A percentile compares a stretch with the other conserved stretches of the same genome.
These are phyloP conservation scores for Blennius ocellaris DNA, from an alignment of 2,113 vertebrate genomes.

Conservation along the genomic window DNA sequence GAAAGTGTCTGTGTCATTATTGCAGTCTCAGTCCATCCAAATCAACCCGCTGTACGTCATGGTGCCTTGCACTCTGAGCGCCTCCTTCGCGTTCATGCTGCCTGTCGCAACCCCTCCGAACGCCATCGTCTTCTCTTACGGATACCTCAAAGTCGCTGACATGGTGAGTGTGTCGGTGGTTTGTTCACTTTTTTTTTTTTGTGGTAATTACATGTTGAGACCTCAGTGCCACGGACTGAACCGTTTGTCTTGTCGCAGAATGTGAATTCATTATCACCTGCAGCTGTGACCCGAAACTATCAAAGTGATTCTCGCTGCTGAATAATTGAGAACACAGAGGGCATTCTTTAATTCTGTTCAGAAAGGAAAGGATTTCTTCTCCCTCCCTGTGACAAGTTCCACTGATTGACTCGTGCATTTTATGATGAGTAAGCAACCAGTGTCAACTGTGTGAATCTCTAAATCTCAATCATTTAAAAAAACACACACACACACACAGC, in stretches of 20 bases:
- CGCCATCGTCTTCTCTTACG: conserved; percentile 94
- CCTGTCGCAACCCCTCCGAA: conserved; percentile 97
- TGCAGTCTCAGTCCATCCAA: conserved; percentile 89
- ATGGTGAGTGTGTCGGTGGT: conserved; percentile 88
- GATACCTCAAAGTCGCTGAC: conserved; percentile 91
- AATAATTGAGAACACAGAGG: background rate
- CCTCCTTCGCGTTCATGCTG: conserved; percentile 97
- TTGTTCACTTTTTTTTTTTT: conserved; percentile 16
- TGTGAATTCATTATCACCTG: background rate
- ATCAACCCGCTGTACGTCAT: conserved; percentile 95
- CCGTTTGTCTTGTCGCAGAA: background rate
- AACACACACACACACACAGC: no score
- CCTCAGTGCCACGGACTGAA: background rate
- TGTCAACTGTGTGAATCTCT: no score
- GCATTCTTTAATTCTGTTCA: background rate
- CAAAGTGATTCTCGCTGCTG: no score
- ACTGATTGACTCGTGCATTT: no score
- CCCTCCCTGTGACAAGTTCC: no score
- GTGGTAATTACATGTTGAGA: conserved; percentile 43
- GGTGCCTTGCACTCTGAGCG: conserved; percentile 93
- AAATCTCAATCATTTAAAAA: no score
- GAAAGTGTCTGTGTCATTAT: conserved; percentile 61
- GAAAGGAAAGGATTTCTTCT: no score
- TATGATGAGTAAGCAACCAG: no score
- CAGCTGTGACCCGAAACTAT: background rate